Evolutionary conservation across 2,888 invertebrate genomes (phyloP), one percentile per base, ranked within the genome.

Genomic region (Euzophera pinguis): DNA sequence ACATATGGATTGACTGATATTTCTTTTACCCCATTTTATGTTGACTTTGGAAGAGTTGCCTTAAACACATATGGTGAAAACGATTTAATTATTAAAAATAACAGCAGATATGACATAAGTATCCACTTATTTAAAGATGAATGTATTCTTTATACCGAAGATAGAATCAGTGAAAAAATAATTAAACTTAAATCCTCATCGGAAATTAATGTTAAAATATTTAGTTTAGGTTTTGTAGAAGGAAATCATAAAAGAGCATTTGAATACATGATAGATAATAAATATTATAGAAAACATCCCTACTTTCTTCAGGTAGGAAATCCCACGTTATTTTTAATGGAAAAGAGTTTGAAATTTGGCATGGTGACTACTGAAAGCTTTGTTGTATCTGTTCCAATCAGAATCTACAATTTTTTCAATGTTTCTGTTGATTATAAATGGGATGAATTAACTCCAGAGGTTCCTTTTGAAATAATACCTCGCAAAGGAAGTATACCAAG

Each of bases 311-410:
- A 78, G 65, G 78, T 82, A 4, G 75, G 71, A 37, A 73, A 73
- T 56, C 80, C 89, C 8, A 63, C 64, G 43, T 65, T 89, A 52
- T 69, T 69, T 59, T 47, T 85, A 53, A 62, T 62, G 54, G 88
- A 89, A 1, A 81, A 73, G 60, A 61, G 42, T 53, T 63, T 88
- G 39, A 90, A 86, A 57, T 89, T 89, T 64, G 90, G 90, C n/a
- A 89, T 89, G 89, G 79, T 82, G 7, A 81, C 83, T 12, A 73
- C 71, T 45, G 90, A 90, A 60, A 70, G 63, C 59, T 89, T 86
- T 58, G 54, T 85, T 1, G 79, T 78, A n/a, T 81, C 83, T 4
- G 81, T 83, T 3, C 82, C 86, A 1, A 58, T 89, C 41, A 75
- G 67, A 67, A 79, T 90, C 59, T 67, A 69, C 52, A 90, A 90